A percentile compares a stretch with the other conserved stretches of the same genome.
These are phyloP conservation scores for Cheumatopsyche charites DNA, from an alignment of 1,140 invertebrate species.

Conservation along the genomic window DNA sequence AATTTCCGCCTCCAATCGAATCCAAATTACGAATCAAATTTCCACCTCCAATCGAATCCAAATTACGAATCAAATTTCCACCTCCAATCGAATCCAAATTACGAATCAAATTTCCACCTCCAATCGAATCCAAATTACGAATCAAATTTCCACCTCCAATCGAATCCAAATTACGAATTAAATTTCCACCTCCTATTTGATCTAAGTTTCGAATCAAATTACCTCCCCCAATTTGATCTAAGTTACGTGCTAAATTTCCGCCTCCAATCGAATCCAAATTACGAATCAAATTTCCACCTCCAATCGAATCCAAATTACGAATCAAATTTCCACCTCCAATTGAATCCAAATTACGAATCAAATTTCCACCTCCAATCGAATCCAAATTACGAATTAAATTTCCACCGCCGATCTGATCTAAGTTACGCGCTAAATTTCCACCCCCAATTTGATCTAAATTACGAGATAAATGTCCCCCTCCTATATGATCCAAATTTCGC, in stretches of 20 bases:
- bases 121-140: constrained; percentile 55
- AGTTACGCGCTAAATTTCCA: constrained; percentile 53
- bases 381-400: constrained; percentile 57
- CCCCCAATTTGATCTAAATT: constrained; percentile 58
- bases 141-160: constrained; percentile 50
- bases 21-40: constrained; percentile 57
- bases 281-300: constrained; percentile 59
- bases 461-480: constrained; percentile 56
- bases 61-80: constrained; percentile 57
- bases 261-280: constrained; percentile 51
- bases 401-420: constrained; percentile 57
- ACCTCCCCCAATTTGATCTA: constrained; percentile 57
- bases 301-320: constrained; percentile 57
- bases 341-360: constrained; percentile 57
- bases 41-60: constrained; percentile 59
- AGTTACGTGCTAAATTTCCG: constrained; percentile 51
- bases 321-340: constrained; percentile 59
- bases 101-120: constrained; percentile 57
- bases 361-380: constrained; percentile 56
- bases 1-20: constrained; percentile 50
- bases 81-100: constrained; percentile 57
- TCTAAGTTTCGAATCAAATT: constrained; percentile 56
- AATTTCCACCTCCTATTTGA: constrained; percentile 51
- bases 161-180: constrained; percentile 51
- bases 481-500: constrained; percentile 54